Evolutionary conservation across 2,113 vertebrate genomes (phyloP).

Genomic region (Hippocampus zosterae): DNA sequence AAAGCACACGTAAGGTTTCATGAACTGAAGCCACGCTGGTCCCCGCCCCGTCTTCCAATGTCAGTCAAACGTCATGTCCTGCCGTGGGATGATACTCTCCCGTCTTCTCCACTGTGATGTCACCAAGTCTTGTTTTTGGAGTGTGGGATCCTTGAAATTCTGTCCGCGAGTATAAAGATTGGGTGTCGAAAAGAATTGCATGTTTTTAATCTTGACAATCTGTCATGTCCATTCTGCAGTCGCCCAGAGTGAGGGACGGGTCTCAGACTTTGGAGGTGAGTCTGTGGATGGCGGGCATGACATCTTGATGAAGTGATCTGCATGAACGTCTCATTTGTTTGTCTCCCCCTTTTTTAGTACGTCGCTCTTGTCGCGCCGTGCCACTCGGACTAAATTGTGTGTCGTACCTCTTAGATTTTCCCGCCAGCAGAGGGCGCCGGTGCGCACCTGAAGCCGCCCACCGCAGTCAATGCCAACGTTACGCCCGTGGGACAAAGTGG

Average conservation of each 20-base stretch:
- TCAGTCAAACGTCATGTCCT: conserved; percentile 22
- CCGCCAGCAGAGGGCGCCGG: conserved; percentile 49
- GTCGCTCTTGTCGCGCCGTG: neutral
- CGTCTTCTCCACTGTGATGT: conserved; percentile 20
- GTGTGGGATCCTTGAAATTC: conserved; percentile 47
- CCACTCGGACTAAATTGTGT: neutral
- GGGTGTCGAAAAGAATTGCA: conserved; percentile 45
- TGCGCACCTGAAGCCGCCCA: conserved; percentile 76
- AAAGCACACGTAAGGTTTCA: no score
- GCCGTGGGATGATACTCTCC: conserved; percentile 40
- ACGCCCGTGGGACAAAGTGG: conserved; percentile 76
- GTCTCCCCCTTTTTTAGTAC: neutral
- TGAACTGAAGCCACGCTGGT: neutral
- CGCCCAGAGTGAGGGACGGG: conserved; percentile 94
- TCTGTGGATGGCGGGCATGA: conserved; percentile 52
- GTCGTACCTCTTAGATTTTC: conserved; percentile 50
- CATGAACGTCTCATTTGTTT: conserved; percentile 46
- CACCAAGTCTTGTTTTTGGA: neutral
- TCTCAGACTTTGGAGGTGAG: conserved; percentile 87
- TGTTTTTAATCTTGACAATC: conserved; percentile 66
- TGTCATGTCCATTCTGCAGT: conserved; percentile 79
- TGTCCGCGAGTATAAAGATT: conserved; percentile 19
- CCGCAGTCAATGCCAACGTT: conserved; percentile 67
- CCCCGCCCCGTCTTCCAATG: neutral
- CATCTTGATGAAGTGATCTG: conserved; percentile 32